Conservation (phyloP, 2,113 vertebrate genomes). For the Balaenoptera acutorostrata region DNA sequence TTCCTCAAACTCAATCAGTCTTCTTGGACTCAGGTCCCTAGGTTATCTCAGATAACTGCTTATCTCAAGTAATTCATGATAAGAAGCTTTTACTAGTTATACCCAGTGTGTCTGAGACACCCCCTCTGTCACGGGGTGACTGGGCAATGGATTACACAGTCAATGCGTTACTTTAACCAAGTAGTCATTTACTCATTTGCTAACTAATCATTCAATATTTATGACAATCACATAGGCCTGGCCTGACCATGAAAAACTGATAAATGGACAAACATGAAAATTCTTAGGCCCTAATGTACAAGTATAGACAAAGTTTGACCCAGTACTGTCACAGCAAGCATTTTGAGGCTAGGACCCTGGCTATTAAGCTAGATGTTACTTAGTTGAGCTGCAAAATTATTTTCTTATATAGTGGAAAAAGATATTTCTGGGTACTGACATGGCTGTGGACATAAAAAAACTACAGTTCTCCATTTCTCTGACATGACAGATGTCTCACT, state of each 20-base stretch:
- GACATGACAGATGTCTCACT: background rate
- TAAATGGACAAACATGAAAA: background rate
- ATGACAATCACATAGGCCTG: background rate
- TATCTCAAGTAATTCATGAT: background rate
- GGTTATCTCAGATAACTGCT: background rate
- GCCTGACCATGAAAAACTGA: background rate
- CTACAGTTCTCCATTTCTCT: background rate
- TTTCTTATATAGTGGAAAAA: background rate
- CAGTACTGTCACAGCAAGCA: background rate
- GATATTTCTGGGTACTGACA: background rate
- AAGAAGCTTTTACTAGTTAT: background rate
- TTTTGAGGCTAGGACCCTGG: background rate
- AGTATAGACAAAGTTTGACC: background rate
- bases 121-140: accelerated
- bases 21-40: background rate
- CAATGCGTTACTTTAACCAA: background rate
- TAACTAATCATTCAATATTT: background rate
- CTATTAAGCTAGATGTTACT: background rate
- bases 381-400: background rate
- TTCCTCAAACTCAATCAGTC: background rate
- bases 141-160: background rate
- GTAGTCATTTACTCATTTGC: background rate
- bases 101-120: background rate
- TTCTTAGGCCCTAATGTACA: background rate
- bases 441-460: background rate